phyloP scores from a whole-genome alignment of 1,140 invertebrate genomes.

The Steinernema khuongi region DNA sequence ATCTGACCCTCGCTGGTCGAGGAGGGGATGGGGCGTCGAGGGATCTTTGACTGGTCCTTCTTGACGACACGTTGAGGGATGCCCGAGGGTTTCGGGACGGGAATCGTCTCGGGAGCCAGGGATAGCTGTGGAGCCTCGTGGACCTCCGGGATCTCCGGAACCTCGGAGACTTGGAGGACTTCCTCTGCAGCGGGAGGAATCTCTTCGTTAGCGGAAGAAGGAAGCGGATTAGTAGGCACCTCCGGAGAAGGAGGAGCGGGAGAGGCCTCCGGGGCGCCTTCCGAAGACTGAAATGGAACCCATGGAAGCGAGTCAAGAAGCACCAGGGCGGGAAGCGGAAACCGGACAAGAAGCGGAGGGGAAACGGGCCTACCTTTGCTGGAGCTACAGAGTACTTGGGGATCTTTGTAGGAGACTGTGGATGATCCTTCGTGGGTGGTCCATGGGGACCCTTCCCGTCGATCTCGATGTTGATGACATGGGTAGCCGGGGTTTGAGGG shows the following conservation, averaged over 20 bases:
- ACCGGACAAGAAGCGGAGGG: background rate
- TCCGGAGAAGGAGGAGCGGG: background rate
- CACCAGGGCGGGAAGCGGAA: background rate
- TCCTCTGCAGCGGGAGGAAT: background rate
- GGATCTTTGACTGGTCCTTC: background rate
- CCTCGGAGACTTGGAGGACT: background rate
- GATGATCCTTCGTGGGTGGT: background rate
- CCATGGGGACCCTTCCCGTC: background rate
- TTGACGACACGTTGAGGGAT: no score
- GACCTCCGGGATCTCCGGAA: background rate
- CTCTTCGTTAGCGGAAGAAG: background rate
- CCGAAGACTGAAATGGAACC: background rate
- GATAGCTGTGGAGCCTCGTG: background rate
- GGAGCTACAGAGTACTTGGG: slow-evolving; percentile 2
- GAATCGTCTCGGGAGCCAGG: background rate
- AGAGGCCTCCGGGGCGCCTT: background rate
- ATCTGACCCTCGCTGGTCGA: background rate
- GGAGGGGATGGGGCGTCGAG: background rate
- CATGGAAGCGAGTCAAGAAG: background rate
- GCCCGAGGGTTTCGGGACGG: background rate
- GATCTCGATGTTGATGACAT: slow-evolving; percentile 3
- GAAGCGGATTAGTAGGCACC: slow-evolving; percentile 5
- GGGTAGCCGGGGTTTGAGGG: background rate
- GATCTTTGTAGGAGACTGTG: background rate
- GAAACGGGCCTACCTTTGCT: background rate